phyloP scores from a whole-genome alignment of 2,113 vertebrate species.

The Cochlearius cochlearius region DNA sequence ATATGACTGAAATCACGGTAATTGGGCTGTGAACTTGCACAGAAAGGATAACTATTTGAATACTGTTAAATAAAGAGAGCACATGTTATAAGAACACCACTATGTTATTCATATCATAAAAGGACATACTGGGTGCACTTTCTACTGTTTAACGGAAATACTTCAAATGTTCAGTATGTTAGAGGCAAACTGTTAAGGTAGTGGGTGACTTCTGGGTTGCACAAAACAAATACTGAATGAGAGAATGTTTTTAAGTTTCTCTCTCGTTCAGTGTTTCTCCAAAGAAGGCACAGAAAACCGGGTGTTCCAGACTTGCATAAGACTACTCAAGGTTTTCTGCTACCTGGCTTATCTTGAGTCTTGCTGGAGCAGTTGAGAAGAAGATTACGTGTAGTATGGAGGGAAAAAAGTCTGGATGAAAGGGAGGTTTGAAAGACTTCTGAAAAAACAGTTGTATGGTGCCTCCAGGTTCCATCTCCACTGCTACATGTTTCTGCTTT shows the following conservation, averaged over 20 bases:
- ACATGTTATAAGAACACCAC: background rate
- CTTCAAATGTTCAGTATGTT: background rate
- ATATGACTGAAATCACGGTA: background rate
- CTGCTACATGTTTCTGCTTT: fast-evolving
- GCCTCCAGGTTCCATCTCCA: background rate
- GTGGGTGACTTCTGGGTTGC: background rate
- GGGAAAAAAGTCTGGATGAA: background rate
- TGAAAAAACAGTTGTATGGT: background rate
- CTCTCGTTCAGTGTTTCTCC: background rate
- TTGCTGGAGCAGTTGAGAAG: background rate
- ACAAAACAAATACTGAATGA: background rate
- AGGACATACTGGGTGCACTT: background rate
- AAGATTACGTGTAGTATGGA: background rate
- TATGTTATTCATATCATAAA: background rate
- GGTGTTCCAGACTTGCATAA: background rate
- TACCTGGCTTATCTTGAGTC: background rate
- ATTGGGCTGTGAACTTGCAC: background rate
- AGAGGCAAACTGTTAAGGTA: background rate
- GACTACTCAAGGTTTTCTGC: background rate
- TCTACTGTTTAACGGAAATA: background rate
- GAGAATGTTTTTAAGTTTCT: background rate
- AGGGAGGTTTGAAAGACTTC: background rate
- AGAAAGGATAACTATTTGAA: background rate
- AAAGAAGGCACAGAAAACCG: background rate
- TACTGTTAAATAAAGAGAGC: background rate